phyloP scores from a whole-genome alignment of 2,113 vertebrate species.

The Chiloscyllium plagiosum region DNA sequence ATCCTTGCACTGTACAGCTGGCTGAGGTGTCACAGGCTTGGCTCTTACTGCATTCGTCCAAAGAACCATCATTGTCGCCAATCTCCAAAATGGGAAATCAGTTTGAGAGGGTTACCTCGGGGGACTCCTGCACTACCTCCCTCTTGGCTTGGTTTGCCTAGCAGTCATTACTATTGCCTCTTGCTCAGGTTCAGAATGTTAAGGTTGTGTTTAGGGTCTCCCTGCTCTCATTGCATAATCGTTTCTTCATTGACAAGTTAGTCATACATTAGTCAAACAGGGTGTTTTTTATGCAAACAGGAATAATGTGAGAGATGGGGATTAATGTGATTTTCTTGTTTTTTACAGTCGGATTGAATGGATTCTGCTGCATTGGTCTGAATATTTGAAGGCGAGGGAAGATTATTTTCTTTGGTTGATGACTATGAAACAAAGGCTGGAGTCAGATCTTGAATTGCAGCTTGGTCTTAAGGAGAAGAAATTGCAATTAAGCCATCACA shows the following conservation, averaged over 20 bases:
- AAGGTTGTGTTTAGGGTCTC: neutral
- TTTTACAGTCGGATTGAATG: slow-evolving; percentile 83
- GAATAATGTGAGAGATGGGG: neutral
- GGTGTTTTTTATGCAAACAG: neutral
- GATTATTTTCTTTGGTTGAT: slow-evolving; percentile 78
- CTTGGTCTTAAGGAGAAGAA: slow-evolving; percentile 81
- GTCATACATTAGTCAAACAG: neutral
- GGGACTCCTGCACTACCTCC: too few relatives aligned
- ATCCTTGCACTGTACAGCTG: too few relatives aligned
- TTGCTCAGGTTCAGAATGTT: neutral
- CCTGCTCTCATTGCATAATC: neutral
- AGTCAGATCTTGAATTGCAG: slow-evolving; percentile 70
- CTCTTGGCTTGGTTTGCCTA: too few relatives aligned
- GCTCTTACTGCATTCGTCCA: too few relatives aligned
- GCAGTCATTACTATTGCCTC: neutral
- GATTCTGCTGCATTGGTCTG: slow-evolving; percentile 94
- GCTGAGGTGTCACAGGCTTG: too few relatives aligned
- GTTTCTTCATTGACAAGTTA: neutral
- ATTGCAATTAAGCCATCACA: slow-evolving; percentile 79
- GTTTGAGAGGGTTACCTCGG: too few relatives aligned
- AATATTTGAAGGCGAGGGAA: slow-evolving; percentile 79
- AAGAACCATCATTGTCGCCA: too few relatives aligned
- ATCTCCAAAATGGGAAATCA: too few relatives aligned
- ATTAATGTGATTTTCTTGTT: neutral
- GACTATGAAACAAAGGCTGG: slow-evolving; percentile 63